A percentile compares a stretch with the other conserved stretches of the same genome.
These are phyloP conservation scores for Crocallis elinguaria DNA, from an alignment of 2,888 invertebrate species.

Conservation along the genomic window DNA sequence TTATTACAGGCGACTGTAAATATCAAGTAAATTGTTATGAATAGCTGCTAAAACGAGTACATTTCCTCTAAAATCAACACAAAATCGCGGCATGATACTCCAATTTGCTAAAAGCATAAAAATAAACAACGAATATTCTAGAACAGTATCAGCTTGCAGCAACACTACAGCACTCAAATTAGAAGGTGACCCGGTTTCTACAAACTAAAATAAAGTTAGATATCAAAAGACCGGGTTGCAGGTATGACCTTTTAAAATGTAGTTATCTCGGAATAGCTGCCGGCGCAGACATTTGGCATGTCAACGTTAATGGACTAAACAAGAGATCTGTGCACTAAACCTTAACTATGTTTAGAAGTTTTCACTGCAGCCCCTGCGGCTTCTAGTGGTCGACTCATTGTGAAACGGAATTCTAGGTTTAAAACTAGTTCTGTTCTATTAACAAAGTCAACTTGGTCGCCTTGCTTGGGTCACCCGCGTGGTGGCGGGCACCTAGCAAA, in stretches of 20 bases:
- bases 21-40: too few relatives aligned
- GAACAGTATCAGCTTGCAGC: slow-evolving; percentile 35
- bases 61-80: not conserved
- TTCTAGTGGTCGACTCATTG: too few relatives aligned
- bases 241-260: slow-evolving; percentile 44
- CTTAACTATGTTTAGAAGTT: slow-evolving; percentile 10
- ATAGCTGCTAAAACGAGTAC: not conserved
- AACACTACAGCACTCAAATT: slow-evolving; percentile 57
- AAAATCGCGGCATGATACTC: not conserved
- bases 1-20: too few relatives aligned
- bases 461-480: too few relatives aligned
- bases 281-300: slow-evolving; percentile 27
- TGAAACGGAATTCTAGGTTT: too few relatives aligned
- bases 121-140: slow-evolving; percentile 28
- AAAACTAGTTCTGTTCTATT: too few relatives aligned
- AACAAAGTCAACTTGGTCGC: too few relatives aligned
- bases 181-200: slow-evolving; percentile 58
- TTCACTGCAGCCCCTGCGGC: not conserved
- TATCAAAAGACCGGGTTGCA: slow-evolving; percentile 43
- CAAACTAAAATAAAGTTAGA: slow-evolving; percentile 58
- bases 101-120: slow-evolving; percentile 29
- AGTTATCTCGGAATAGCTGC: slow-evolving; percentile 30
- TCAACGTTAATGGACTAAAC: slow-evolving; percentile 26
- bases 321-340: too few relatives aligned
- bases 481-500: too few relatives aligned